These are phyloP conservation scores for Perognathus longimembris DNA, from an alignment of 2,113 vertebrate genomes.

Conservation along the genomic window DNA sequence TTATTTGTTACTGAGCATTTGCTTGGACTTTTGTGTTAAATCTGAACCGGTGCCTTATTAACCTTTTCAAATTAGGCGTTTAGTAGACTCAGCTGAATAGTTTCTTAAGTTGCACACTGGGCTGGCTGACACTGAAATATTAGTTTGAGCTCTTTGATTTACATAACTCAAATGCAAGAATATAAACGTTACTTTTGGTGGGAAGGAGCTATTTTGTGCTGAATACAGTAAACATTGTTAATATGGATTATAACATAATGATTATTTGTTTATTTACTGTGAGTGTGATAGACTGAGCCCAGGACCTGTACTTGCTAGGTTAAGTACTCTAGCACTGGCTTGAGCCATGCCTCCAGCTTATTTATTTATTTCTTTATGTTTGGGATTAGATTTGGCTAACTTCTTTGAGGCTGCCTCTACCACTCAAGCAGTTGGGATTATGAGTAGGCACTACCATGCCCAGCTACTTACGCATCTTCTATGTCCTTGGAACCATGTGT, in stretches of 20 bases:
- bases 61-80: slow-evolving; percentile 69
- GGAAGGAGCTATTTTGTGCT: background rate
- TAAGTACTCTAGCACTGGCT: too few species aligned
- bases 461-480: background rate
- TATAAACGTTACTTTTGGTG: background rate
- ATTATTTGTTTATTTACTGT: too few species aligned
- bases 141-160: slow-evolving; percentile 33
- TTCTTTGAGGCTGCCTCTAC: too few species aligned
- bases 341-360: too few species aligned
- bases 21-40: slow-evolving; percentile 16
- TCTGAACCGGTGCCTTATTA: slow-evolving; percentile 50
- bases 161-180: background rate
- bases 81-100: slow-evolving; percentile 41
- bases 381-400: background rate
- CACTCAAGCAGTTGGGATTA: too few species aligned
- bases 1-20: slow-evolving; percentile 11
- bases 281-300: too few species aligned
- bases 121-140: slow-evolving; percentile 37
- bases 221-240: background rate
- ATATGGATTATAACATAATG: background rate
- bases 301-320: too few species aligned
- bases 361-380: too few species aligned
- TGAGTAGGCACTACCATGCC: too few species aligned
- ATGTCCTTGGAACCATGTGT: background rate
- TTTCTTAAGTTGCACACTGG: slow-evolving; percentile 53